These are phyloP conservation scores for Ichneumoninae sp. DNA, from an alignment of 2,888 invertebrate species.

Conservation along the genomic window DNA sequence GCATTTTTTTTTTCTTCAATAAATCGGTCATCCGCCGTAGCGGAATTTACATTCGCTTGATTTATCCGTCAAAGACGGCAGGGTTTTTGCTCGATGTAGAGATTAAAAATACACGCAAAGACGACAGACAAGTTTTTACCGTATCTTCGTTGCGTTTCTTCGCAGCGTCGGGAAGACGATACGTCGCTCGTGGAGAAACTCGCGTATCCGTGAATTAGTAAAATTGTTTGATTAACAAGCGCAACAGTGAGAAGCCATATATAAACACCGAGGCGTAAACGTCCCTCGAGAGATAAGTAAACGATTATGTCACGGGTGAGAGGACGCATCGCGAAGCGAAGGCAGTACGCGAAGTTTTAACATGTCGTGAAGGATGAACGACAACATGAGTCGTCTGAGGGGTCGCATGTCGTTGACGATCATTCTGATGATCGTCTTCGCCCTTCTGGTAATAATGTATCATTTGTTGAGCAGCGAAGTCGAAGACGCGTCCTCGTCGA, in stretches of 20 bases:
- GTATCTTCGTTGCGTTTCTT: not conserved
- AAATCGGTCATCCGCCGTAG: constrained; percentile 21
- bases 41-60: constrained; percentile 8
- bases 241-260: not conserved
- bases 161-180: not conserved
- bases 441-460: constrained; percentile 80
- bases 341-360: constrained; percentile 1
- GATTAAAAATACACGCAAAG: not conserved
- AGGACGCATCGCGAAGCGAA: not conserved
- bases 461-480: constrained; percentile 79
- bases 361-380: constrained; percentile 44
- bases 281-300: not conserved
- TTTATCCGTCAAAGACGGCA: constrained; percentile 2
- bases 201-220: not conserved
- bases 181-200: not conserved
- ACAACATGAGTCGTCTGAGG: constrained; percentile 77
- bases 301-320: not conserved
- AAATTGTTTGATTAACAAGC: not conserved
- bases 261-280: not conserved
- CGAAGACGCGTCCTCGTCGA: constrained; percentile 71
- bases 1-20: constrained; percentile 8
- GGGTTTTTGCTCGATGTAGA: not conserved
- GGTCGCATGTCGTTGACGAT: constrained; percentile 79
- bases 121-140: not conserved
- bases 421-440: constrained; percentile 76